Conservation (phyloP, 1,140 invertebrate species). For the Ceratina australensis region DNA sequence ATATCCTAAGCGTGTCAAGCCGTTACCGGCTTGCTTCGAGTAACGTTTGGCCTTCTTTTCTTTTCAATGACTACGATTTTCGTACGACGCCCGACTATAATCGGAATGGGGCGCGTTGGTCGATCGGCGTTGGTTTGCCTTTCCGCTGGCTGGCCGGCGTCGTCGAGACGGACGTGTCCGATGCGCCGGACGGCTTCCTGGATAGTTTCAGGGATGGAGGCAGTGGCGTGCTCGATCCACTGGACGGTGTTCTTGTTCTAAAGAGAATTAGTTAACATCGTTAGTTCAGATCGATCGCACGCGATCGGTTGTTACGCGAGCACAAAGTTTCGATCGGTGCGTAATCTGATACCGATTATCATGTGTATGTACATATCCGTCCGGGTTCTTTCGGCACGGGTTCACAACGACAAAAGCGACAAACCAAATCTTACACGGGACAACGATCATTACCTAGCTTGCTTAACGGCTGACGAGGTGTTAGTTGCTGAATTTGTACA, state of each 20-base stretch:
- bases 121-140: constrained; percentile 81
- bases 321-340: neutral
- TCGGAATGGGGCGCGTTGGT: constrained; percentile 84
- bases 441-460: constrained; percentile 74
- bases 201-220: constrained; percentile 83
- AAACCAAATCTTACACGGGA: constrained; percentile 3
- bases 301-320: neutral
- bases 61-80: constrained; percentile 5
- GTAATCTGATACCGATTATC: neutral
- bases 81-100: constrained; percentile 76
- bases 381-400: constrained; percentile 3
- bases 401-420: neutral
- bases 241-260: constrained; percentile 85
- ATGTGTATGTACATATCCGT: neutral
- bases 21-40: neutral
- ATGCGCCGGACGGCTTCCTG: constrained; percentile 82
- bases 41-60: constrained; percentile 19
- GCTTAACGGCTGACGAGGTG: constrained; percentile 75
- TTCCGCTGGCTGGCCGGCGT: constrained; percentile 74
- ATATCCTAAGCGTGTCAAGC: constrained; percentile 39
- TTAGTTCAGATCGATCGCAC: neutral
- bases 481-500: constrained; percentile 78
- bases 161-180: constrained; percentile 80
- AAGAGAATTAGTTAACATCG: constrained; percentile 21
- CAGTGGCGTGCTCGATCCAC: constrained; percentile 84